Base-by-base conservation (phyloP, 37 sponge, comb jelly and placozoan genomes). In the Aplysina aerophoba region DNA sequence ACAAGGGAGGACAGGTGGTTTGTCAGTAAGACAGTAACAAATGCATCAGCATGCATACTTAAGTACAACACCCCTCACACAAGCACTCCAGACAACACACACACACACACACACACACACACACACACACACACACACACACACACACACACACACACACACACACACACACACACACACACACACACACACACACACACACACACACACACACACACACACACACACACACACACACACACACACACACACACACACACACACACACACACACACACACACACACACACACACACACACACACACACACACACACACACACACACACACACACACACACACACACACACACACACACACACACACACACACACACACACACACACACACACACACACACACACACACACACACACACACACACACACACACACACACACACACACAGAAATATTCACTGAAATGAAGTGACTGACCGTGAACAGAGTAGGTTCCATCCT, bases 401-500 rank as follows among this genome's bases (percentile, higher is more conserved):
- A 75, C 54, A 53, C 78, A 37, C 24, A 75, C 54, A 37, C 54
- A 75, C 54, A 73, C 78, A 50, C 78, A 75, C 53, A 6, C 54
- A 75, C 78, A 53, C 5, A 24, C 12, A 13, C 3, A 3, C 50
- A 3, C 50, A 44, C 50, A 3, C 50, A 44, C 50, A 3, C 8
- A 44, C 50, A n/a, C 50, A 44, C 50, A 44, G 6, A 3, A 3
- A 3, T 8, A 3, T 8, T 8, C 50, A 44, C 50, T 8, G 6
- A 3, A 57, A 61, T 1, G 60, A 1, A 73, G 31, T 82, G 41
- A 27, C 71, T 38, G 31, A 90, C 88, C 91, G 19, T 78, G 44
- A 58, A 81, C 78, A 62, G n/a, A 41, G 74, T 94, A 92, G 14
- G 50, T 83, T 37, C 88, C 83, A 82, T 66, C 31, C 19, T 82